These are phyloP conservation scores for Heteronetta atricapilla DNA, from an alignment of 2,113 vertebrate genomes.

Conservation along the genomic window DNA sequence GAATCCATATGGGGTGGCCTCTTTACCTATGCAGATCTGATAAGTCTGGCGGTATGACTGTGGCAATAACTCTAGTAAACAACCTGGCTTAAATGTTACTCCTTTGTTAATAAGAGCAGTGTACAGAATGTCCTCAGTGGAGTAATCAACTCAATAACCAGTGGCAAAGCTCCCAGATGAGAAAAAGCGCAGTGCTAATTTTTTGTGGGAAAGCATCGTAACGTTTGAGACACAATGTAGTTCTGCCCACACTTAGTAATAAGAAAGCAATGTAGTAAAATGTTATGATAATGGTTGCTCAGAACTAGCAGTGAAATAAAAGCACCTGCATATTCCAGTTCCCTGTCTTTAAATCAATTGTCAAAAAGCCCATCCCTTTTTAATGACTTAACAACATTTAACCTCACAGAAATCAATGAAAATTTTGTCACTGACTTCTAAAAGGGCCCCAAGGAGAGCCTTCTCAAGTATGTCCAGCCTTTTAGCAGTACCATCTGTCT, in stretches of 20 bases:
- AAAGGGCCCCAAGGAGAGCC: background rate
- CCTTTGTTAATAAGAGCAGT: background rate
- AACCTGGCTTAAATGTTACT: background rate
- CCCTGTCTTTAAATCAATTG: background rate
- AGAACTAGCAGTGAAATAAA: background rate
- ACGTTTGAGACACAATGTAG: background rate
- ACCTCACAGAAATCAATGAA: background rate
- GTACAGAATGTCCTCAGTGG: background rate
- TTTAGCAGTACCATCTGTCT: background rate
- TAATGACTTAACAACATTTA: background rate
- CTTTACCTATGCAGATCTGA: background rate
- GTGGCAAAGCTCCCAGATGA: background rate
- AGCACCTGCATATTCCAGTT: background rate
- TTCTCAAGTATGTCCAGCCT: background rate
- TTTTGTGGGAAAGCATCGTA: background rate
- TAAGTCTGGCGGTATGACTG: background rate
- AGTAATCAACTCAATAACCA: background rate
- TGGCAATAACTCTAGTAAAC: background rate
- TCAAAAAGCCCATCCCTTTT: background rate
- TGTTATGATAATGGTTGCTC: background rate
- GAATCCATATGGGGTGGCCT: background rate
- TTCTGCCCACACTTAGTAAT: slow-evolving; percentile 13
- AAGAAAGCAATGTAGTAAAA: slow-evolving; percentile 30
- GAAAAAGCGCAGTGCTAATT: background rate
- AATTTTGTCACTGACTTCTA: slow-evolving; percentile 1